These are phyloP conservation scores for Orthochromis malagaraziensis DNA, from an alignment of 2,113 vertebrate genomes.

Conservation along the genomic window DNA sequence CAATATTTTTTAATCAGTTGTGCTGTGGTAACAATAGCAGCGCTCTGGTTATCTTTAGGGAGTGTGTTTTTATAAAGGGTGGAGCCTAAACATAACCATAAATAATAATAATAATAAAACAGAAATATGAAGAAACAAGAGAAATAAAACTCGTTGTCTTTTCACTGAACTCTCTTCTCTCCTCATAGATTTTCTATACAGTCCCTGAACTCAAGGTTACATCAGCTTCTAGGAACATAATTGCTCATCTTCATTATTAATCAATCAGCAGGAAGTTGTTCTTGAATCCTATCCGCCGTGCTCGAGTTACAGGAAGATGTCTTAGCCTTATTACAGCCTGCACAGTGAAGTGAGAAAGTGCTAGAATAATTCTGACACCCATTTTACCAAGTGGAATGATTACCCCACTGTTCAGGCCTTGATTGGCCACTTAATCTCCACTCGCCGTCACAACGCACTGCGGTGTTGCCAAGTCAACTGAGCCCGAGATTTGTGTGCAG, in stretches of 20 bases:
- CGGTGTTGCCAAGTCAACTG: slow-evolving; percentile 54
- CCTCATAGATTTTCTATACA: background rate
- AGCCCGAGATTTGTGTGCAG: background rate
- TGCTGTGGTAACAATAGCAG: background rate
- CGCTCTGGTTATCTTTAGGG: background rate
- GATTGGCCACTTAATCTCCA: slow-evolving; percentile 74
- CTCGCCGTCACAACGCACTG: slow-evolving; percentile 41
- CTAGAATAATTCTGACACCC: slow-evolving; percentile 43
- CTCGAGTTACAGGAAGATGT: slow-evolving; percentile 9
- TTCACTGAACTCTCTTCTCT: background rate
- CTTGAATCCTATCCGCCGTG: background rate
- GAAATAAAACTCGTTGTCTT: rapidly evolving
- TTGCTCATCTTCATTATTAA: background rate
- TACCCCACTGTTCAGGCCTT: slow-evolving; percentile 55
- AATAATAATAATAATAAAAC: background rate
- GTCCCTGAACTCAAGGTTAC: background rate
- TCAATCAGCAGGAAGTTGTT: slow-evolving; percentile 4
- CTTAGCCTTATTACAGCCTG: slow-evolving; percentile 35
- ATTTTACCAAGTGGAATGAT: slow-evolving; percentile 66
- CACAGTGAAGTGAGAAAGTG: slow-evolving; percentile 39
- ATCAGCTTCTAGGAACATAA: background rate
- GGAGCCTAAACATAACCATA: background rate
- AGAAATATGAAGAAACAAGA: rapidly evolving
- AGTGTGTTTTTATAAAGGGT: background rate
- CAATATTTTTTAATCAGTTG: background rate